These are phyloP conservation scores for Pardosa pseudoannulata DNA, from an alignment of 2,888 invertebrate genomes.

Conservation along the genomic window DNA sequence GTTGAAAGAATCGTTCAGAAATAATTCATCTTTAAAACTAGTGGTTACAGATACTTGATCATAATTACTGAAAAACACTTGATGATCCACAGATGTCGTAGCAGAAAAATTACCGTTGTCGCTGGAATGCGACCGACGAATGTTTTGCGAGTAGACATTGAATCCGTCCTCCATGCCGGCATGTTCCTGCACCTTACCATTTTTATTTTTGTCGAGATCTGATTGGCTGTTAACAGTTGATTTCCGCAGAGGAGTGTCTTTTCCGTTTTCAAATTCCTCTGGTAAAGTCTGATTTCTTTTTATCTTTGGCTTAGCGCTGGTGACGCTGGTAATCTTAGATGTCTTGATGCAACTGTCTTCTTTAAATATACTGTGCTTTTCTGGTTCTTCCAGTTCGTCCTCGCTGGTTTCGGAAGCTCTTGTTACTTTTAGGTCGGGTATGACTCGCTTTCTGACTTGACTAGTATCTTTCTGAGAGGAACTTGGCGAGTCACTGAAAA, in stretches of 20 bases:
- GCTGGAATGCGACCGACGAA: not conserved
- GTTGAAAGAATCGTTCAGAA: conserved; percentile 8
- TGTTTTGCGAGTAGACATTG: conserved; percentile 21
- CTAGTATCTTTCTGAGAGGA: not conserved
- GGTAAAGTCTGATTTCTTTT: not conserved
- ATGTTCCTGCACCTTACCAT: not conserved
- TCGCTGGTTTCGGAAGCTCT: conserved; percentile 17
- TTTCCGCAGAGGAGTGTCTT: not conserved
- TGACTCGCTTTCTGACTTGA: not conserved
- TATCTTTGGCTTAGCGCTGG: not conserved
- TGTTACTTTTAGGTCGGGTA: conserved; percentile 50
- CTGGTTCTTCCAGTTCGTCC: not conserved
- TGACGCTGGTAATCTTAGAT: conserved; percentile 45
- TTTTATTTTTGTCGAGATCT: not conserved
- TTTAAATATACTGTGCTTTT: not conserved
- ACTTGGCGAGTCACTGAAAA: not conserved
- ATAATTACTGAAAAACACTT: conserved; percentile 17
- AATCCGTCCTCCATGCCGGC: not conserved
- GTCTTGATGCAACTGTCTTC: conserved; percentile 35
- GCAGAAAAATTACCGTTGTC: conserved; percentile 34
- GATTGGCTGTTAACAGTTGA: not conserved
- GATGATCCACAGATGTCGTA: conserved; percentile 37
- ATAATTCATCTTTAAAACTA: conserved; percentile 39
- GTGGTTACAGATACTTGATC: conserved; percentile 25
- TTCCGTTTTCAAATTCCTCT: not conserved